Percentiles rank a stretch among this genome's conserved stretches.
These are phyloP conservation scores for Peribatodes rhomboidaria DNA, from an alignment of 2,888 invertebrate genomes.

Conservation along the genomic window DNA sequence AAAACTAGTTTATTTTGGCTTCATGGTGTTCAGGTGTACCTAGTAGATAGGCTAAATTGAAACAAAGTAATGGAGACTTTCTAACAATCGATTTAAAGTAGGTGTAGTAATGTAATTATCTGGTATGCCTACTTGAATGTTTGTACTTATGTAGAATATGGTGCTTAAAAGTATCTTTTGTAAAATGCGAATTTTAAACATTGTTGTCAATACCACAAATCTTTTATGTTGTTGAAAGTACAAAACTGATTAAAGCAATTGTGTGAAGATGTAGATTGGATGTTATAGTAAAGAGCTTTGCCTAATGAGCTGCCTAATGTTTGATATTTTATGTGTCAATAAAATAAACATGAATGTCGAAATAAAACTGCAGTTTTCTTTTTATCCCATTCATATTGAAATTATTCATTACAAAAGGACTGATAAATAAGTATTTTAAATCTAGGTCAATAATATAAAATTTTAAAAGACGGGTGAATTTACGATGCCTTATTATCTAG, in stretches of 20 bases:
- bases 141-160: constrained; percentile 45
- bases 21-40: background rate
- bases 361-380: constrained; percentile 64
- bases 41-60: background rate
- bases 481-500: constrained; percentile 80
- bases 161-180: constrained; percentile 43
- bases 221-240: constrained; percentile 24
- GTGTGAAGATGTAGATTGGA: constrained; percentile 5
- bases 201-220: constrained; percentile 30
- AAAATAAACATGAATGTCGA: constrained; percentile 65
- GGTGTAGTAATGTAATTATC: background rate
- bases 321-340: constrained; percentile 62
- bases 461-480: constrained; percentile 86
- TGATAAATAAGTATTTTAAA: constrained; percentile 86
- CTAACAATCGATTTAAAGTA: background rate
- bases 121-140: constrained; percentile 7
- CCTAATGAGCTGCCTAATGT: constrained; percentile 51
- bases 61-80: background rate
- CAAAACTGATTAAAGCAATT: constrained; percentile 19
- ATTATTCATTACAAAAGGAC: constrained; percentile 80
- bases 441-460: constrained; percentile 87
- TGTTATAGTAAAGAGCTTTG: constrained; percentile 39
- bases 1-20: constrained; percentile 1
- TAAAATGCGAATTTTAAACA: constrained; percentile 22
- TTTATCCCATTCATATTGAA: constrained; percentile 83